Conservation (phyloP, 2,113 vertebrate genomes). For the Recurvirostra avosetta region DNA sequence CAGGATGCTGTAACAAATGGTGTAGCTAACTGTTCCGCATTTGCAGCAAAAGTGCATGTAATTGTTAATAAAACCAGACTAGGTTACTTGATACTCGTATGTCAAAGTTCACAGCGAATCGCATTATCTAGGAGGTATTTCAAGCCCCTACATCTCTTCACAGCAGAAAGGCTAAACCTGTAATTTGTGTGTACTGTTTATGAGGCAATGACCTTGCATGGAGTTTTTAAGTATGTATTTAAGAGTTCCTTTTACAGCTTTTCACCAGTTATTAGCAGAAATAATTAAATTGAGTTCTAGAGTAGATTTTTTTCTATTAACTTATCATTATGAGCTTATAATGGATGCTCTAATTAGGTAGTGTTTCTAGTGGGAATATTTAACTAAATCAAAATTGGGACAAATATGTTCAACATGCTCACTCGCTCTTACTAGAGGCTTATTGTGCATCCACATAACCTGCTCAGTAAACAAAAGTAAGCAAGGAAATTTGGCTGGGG, state of each 20-base stretch:
- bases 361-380: conserved; percentile 30
- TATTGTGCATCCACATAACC: background rate
- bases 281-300: conserved; percentile 13
- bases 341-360: conserved; percentile 49
- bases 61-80: background rate
- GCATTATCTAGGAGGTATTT: background rate
- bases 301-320: conserved; percentile 34
- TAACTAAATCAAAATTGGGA: conserved; percentile 44
- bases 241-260: background rate
- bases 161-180: background rate
- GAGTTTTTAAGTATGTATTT: background rate
- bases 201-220: background rate
- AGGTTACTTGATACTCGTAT: background rate
- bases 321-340: conserved; percentile 40
- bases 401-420: background rate
- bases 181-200: background rate
- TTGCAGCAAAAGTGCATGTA: background rate
- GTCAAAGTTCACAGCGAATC: background rate
- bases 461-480: background rate
- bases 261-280: conserved; percentile 19
- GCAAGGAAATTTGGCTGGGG: background rate
- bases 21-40: background rate
- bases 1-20: background rate
- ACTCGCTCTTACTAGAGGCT: background rate
- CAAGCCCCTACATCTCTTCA: background rate